phyloP scores from a whole-genome alignment of 2,797 vertebrate genomes.

The Trachops cirrhosus region DNA sequence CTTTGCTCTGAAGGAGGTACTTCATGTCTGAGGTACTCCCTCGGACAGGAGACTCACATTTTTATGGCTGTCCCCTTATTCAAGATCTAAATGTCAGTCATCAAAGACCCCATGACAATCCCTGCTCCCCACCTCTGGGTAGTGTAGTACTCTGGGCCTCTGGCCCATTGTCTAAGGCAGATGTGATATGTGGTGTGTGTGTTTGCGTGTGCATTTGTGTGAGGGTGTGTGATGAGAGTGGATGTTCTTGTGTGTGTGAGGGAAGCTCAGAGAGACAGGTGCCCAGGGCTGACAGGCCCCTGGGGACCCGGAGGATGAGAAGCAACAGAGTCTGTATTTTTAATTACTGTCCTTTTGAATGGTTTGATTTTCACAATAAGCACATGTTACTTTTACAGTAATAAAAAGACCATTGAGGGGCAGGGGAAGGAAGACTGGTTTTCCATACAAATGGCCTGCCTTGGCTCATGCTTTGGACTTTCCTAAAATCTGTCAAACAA shows the following conservation, averaged over 20 bases:
- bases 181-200: background rate
- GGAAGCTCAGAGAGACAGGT: background rate
- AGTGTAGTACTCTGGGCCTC: background rate
- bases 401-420: background rate
- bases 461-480: background rate
- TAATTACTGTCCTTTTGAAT: background rate
- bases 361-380: background rate
- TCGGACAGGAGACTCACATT: background rate
- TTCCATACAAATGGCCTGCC: background rate
- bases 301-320: background rate
- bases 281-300: background rate
- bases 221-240: background rate
- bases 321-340: background rate
- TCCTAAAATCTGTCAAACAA: background rate
- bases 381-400: background rate
- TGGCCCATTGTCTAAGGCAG: background rate
- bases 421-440: background rate
- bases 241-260: background rate
- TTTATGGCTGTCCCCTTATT: background rate
- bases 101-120: accelerated
- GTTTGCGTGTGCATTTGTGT: background rate
- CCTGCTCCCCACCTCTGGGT: background rate
- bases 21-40: background rate
- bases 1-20: background rate
- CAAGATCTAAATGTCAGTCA: background rate